Percentiles rank a stretch among this genome's conserved stretches.
phyloP scores from a whole-genome alignment of 2,797 vertebrate genomes.

The Xenops minutus region DNA sequence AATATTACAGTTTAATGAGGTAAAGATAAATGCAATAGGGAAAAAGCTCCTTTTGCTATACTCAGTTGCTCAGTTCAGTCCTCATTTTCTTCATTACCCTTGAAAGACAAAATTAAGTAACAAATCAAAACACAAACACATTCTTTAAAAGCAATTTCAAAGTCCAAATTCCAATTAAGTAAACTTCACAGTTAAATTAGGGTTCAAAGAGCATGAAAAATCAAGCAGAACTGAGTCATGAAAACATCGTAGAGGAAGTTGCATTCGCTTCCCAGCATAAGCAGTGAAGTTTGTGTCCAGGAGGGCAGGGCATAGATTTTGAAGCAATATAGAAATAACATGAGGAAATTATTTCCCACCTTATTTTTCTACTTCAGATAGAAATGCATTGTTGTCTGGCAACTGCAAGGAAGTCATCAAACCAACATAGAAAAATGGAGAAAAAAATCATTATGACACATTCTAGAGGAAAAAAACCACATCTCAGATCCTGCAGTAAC shows the following conservation, averaged over 20 bases:
- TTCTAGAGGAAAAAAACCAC: neutral
- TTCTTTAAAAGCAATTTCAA: slow-evolving; percentile 19
- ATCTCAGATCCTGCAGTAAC: neutral
- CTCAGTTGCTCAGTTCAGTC: slow-evolving; percentile 13
- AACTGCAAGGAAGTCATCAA: neutral
- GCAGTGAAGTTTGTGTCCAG: neutral
- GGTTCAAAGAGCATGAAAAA: slow-evolving; percentile 69
- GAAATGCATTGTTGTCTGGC: neutral
- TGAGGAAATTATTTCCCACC: slow-evolving; percentile 30
- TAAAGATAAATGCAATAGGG: neutral
- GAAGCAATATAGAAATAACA: neutral
- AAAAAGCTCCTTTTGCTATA: slow-evolving; percentile 1
- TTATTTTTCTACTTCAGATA: slow-evolving; percentile 29
- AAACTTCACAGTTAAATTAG: slow-evolving; percentile 64
- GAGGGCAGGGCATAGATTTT: slow-evolving; percentile 6
- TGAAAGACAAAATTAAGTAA: slow-evolving; percentile 34
- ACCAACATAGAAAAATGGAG: neutral
- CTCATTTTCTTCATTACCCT: slow-evolving; percentile 44
- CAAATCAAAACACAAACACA: slow-evolving; percentile 34
- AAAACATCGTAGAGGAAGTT: slow-evolving; percentile 47
- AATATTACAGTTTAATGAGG: slow-evolving; percentile 31
- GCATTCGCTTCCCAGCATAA: slow-evolving; percentile 8
- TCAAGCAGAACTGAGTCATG: slow-evolving; percentile 52
- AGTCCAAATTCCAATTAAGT: slow-evolving; percentile 49
- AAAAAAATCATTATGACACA: neutral